Base-by-base conservation (phyloP, 2,797 vertebrate genomes). In the Epinephelus coioides region DNA sequence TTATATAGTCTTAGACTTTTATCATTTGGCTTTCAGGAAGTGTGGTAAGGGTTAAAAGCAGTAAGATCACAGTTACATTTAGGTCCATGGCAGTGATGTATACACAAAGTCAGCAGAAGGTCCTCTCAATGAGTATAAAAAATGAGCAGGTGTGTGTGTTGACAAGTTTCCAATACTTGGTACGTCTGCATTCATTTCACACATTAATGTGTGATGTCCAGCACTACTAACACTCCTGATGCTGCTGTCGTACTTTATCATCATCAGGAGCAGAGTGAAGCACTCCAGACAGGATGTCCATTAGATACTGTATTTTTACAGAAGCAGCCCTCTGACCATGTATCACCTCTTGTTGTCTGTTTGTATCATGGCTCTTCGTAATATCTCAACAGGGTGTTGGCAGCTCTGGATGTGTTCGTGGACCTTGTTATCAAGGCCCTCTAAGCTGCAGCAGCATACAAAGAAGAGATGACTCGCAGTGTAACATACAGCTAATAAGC, bases 341-440 rank as follows among this genome's bases (percentile, higher is more conserved):
- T 9, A 8, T 56, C 59, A 76, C 46, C 63, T 68, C 57, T 60
- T 50, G 63, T 17, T 84, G 76, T 84, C 81, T 40, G 62, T 61
- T 81, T 78, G 38, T 30, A 64, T 84, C 50, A 60, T 18, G 7
- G 50, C 19, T 62, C 21, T 51, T 71, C 14, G 27, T 49, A 34
- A 69, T 23, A 53, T 50, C 40, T 83, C 34, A 76, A 38, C 60
- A 67, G 44, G 70, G 63, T 79, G 76, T 61, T 61, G 78, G 44
- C 76, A 80, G 71, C 60, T 69, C 30, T 65, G 51, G 68, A 44
- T 66, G 62, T 75, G 67, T 75, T 82, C 56, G 64, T 68, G 69
- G 44, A 76, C 64, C 14, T 34, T 78, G 55, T 34, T 73, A 43
- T 64, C 49, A 71, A 30, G 27, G 64, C 10, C 17, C 6, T 19